phyloP scores from a whole-genome alignment of 2,888 invertebrate species.

The Sinodicranocentrus sp. region DNA sequence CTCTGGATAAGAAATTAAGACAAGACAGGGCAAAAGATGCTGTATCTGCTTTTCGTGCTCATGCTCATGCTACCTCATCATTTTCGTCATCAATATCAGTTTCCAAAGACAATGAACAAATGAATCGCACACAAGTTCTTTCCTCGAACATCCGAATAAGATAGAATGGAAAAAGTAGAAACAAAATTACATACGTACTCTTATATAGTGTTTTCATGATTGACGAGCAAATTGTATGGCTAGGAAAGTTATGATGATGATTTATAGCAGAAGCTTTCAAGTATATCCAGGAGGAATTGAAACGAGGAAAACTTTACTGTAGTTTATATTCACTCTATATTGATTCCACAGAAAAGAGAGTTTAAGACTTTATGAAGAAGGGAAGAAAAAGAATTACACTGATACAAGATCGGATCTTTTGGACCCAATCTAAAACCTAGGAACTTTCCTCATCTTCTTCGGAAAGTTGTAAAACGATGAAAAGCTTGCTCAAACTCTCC shows the following conservation, averaged over 20 bases:
- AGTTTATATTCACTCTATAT: neutral
- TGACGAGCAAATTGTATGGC: constrained; percentile 61
- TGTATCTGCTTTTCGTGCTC: constrained; percentile 44
- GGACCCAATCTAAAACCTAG: constrained; percentile 46
- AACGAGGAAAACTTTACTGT: neutral
- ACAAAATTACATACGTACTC: constrained; percentile 46
- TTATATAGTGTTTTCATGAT: constrained; percentile 52
- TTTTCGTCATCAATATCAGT: constrained; percentile 60
- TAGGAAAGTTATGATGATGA: constrained; percentile 53
- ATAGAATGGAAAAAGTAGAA: constrained; percentile 30
- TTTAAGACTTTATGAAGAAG: constrained; percentile 20
- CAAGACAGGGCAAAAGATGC: constrained; percentile 42
- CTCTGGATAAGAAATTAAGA: constrained; percentile 61
- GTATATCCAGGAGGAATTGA: constrained; percentile 36
- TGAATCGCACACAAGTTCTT: constrained; percentile 26
- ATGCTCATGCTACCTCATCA: constrained; percentile 38
- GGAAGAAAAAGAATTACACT: constrained; percentile 37
- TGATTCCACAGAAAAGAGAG: neutral
- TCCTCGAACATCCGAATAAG: neutral
- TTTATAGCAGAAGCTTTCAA: constrained; percentile 32
- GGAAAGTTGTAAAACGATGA: constrained; percentile 56
- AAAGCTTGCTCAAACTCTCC: constrained; percentile 55
- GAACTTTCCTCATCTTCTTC: constrained; percentile 35
- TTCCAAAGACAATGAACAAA: constrained; percentile 58
- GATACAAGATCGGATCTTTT: constrained; percentile 37